Evolutionary conservation across 2,888 invertebrate genomes (phyloP), one percentile per base, ranked within the genome.

Genomic region (Temnothorax rugatulus): DNA sequence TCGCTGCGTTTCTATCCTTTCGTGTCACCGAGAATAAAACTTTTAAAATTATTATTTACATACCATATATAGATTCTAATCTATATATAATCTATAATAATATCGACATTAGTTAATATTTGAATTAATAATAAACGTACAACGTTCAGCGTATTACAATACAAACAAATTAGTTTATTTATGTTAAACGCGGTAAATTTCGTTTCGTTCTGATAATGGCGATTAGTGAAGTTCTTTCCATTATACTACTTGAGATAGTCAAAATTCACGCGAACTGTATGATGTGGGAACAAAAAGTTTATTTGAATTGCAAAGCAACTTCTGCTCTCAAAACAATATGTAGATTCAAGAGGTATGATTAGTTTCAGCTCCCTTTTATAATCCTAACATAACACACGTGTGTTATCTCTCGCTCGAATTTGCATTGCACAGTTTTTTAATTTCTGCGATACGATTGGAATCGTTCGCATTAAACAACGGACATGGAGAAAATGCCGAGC

Each of bases 281-380:
- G 52, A 25, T 18, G 25, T 52, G 11, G 5, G 44, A 25, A 25
- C 21, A 74, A 81, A 81, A 81, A 59, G 59, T 47, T 47, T 8
- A 75, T 74, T 59, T 74, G 47, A 81, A 74, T 75, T 81, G 75
- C 79, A 81, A 74, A 81, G 47, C 25, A 34, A 79, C 13, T 21
- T 4, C 21, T 15, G 21, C 69, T 50, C 25, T 75, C 47, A 8
- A 25, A 79, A 18, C 75, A 74, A 74, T 81, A 75, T 74, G 47
- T 50, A 75, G 47, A 81, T 79, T 59, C 38, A 25, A 79, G 13
- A 38, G 13, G 13, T 25, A 29, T 29, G 57, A 79, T 81, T 81
- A 81, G 47, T 59, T 47, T 73, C 25, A 74, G 75, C 47, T 74
- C n/a, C 25, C 74, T 59, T 66, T 66, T 47, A 73, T 74, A 50